Conservation (phyloP, 64 coral and sea anemone species). For the Actinia tenebrosa region DNA sequence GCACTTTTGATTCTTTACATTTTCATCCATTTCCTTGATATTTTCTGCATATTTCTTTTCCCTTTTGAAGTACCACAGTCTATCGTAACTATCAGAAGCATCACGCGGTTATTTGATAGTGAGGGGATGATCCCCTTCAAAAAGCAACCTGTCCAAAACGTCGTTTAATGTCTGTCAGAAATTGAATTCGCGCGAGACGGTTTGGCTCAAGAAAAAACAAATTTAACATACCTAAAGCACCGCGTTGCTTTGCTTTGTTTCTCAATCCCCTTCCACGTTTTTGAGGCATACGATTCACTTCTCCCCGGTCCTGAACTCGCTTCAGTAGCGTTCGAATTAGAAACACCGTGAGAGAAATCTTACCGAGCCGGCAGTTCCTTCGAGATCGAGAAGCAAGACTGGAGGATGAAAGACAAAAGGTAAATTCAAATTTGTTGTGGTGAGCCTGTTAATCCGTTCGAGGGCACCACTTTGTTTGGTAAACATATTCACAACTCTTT, state of each 20-base stretch:
- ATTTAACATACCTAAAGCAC: slow-evolving; percentile 76
- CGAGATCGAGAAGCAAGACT: slow-evolving; percentile 16
- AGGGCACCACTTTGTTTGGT: slow-evolving; percentile 29
- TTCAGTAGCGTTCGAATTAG: neutral
- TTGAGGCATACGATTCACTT: neutral
- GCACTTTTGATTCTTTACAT: slow-evolving; percentile 22
- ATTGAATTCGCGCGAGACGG: slow-evolving; percentile 51
- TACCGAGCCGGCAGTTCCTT: slow-evolving; percentile 8
- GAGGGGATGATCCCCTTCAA: slow-evolving; percentile 44
- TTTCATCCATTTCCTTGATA: slow-evolving; percentile 17
- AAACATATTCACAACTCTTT: slow-evolving; percentile 41
- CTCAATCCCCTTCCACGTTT: neutral
- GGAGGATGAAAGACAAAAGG: slow-evolving; percentile 17
- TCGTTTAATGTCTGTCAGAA: slow-evolving; percentile 57
- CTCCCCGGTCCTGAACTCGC: neutral
- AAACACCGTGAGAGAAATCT: neutral
- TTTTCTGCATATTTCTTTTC: slow-evolving; percentile 30
- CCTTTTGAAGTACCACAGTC: slow-evolving; percentile 27
- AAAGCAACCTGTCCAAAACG: slow-evolving; percentile 66
- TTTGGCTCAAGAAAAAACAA: slow-evolving; percentile 66
- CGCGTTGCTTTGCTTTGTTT: slow-evolving; percentile 39
- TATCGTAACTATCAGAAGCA: slow-evolving; percentile 32
- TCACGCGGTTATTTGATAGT: slow-evolving; percentile 70
- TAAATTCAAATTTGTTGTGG: slow-evolving; percentile 48
- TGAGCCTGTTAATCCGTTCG: slow-evolving; percentile 26